Conservation (phyloP, 2,888 invertebrate genomes). For the Esperia sulphurella region DNA sequence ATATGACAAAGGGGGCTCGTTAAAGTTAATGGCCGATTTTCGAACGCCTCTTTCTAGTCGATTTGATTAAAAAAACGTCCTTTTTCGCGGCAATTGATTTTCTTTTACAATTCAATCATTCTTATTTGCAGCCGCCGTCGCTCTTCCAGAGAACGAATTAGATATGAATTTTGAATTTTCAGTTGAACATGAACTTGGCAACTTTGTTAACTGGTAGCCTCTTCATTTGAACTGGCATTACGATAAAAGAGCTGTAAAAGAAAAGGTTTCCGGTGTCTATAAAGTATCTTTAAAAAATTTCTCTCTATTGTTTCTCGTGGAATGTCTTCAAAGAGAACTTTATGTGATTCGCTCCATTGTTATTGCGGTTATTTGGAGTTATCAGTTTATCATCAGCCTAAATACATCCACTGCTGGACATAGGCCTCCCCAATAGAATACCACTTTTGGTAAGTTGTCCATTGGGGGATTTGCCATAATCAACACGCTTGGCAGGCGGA, state of each 20-base stretch:
- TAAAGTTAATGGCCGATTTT: conserved; percentile 66
- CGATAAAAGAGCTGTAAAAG: conserved; percentile 63
- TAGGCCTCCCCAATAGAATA: too few relatives aligned
- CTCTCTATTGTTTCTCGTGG: conserved; percentile 23
- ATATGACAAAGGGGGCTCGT: conserved; percentile 72
- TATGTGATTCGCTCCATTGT: not conserved
- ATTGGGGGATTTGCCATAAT: too few relatives aligned
- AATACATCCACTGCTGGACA: too few relatives aligned
- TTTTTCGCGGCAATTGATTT: conserved; percentile 66
- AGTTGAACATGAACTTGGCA: conserved; percentile 24
- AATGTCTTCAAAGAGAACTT: not conserved
- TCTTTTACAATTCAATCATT: conserved; percentile 49
- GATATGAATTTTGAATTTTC: conserved; percentile 16
- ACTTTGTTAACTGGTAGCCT: conserved; percentile 38
- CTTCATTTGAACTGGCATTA: conserved; percentile 60
- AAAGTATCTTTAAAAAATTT: conserved; percentile 48
- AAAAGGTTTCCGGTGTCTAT: conserved; percentile 55
- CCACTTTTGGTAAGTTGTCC: too few relatives aligned
- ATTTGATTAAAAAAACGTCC: conserved; percentile 69
- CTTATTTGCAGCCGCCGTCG: conserved; percentile 18
- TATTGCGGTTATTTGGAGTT: not conserved
- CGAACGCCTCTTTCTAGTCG: conserved; percentile 58
- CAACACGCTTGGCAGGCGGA: too few relatives aligned
- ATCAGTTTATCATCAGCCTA: too few relatives aligned
- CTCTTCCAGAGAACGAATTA: conserved; percentile 26